Base-by-base conservation (phyloP, 2,113 vertebrate species). In the Nanorana parkeri region DNA sequence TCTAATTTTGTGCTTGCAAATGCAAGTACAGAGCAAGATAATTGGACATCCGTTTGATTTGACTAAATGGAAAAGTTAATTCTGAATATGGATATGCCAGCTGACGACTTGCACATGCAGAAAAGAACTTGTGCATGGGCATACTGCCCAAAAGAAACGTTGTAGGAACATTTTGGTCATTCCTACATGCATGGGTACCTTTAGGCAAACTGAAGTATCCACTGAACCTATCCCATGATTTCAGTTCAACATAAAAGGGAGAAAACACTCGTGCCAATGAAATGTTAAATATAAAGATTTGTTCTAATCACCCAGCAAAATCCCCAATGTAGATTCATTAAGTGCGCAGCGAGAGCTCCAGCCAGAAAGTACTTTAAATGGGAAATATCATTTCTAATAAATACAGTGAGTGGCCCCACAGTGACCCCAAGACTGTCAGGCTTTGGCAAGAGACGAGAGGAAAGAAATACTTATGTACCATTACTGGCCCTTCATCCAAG, bases 281-380 rank as follows among this genome's bases (percentile, higher is more conserved):
- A 84, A 87, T 73, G 16, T 76, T 76, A 79, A 84, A 82, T 58
- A 80, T 81, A 85, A 82, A 86, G 86, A 89, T 87, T 86, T 89
- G 84, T 90, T 86, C 88, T 86, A 81, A 88, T 89, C 88, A 89
- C 88, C 85, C 86, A 80, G 73, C 32, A 84, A 80, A 52, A 69
- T 68, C 66, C 54, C 55, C 47, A 69, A 61, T 60, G 52, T 80
- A 67, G 78, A 80, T 80, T 80, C 78, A 80, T 80, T 69, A 69
- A 80, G 66, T 80, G 78, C 61, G 78, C 28, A 4, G 21, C 17
- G 63, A 32, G 51, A 67, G 76, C 13, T 88, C 81, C 69, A 85
- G 86, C 86, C 0, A 1, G 86, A 81, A 86, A 88, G 86, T 84
- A 85, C 87, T 88, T 85, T 84, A 86, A 84, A 81, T 83, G 56